These are phyloP conservation scores for Aethina tumida DNA, from an alignment of 1,140 invertebrate genomes.

Conservation along the genomic window DNA sequence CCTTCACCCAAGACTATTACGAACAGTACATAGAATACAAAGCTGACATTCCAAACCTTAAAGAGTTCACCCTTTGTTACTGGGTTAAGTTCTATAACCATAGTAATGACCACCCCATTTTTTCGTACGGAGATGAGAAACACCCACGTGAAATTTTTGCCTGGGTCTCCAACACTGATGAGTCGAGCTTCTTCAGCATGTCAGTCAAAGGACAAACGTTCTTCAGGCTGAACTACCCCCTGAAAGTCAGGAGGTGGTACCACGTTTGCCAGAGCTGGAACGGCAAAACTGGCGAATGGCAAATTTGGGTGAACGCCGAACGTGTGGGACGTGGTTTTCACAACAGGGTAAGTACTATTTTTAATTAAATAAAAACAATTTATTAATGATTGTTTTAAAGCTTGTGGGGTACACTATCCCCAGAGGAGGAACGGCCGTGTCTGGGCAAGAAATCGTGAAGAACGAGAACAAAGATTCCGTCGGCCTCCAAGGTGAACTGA, in stretches of 20 bases:
- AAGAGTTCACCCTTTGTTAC: conserved; percentile 70
- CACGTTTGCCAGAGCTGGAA: conserved; percentile 80
- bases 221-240: conserved; percentile 70
- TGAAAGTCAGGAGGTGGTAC: conserved; percentile 71
- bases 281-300: conserved; percentile 75
- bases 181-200: conserved; percentile 70
- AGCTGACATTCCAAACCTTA: conserved; percentile 55
- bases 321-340: conserved; percentile 72
- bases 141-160: conserved; percentile 59
- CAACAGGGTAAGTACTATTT: conserved; percentile 56
- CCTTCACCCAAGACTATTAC: conserved; percentile 53
- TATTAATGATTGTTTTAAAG: conserved; percentile 38
- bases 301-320: conserved; percentile 75
- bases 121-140: conserved; percentile 68
- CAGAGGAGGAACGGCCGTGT: conserved; percentile 60
- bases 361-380: conserved; percentile 4
- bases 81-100: conserved; percentile 76
- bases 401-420: conserved; percentile 67
- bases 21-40: conserved; percentile 64
- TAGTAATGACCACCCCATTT: conserved; percentile 66
- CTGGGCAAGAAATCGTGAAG: conserved; percentile 47
- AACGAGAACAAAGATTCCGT: conserved; percentile 39
- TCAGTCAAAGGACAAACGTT: conserved; percentile 69
- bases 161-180: conserved; percentile 66
- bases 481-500: conserved; percentile 65